Evolutionary conservation across 2,797 vertebrate species (phyloP).

Genomic region (Pithecia hirsuta): DNA sequence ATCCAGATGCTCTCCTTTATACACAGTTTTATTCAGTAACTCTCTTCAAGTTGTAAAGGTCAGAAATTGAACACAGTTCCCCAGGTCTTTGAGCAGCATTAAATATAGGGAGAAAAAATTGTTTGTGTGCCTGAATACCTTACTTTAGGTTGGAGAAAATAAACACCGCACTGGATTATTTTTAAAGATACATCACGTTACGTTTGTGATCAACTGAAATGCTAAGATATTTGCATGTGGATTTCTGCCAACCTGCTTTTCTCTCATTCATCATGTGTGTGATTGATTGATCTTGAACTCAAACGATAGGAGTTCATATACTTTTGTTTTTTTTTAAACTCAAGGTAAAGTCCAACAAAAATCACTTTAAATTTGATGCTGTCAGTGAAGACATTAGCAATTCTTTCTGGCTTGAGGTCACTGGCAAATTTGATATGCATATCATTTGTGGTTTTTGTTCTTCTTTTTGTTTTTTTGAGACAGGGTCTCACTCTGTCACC

Average conservation of each 20-base stretch:
- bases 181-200: background rate
- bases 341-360: slow-evolving; percentile 9
- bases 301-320: background rate
- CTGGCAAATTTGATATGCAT: background rate
- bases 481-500: background rate
- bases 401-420: background rate
- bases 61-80: background rate
- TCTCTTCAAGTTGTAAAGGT: background rate
- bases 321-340: background rate
- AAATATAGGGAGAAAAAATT: background rate
- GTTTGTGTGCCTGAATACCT: background rate
- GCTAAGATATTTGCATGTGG: background rate
- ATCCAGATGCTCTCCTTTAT: background rate
- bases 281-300: background rate
- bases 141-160: background rate
- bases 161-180: background rate
- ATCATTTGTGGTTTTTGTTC: background rate
- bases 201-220: background rate
- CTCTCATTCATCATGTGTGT: background rate
- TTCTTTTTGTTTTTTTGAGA: background rate
- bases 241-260: background rate
- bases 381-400: background rate
- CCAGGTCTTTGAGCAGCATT: background rate
- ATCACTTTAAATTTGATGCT: background rate
- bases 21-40: background rate